phyloP scores from a whole-genome alignment of 2,888 invertebrate genomes.

The Mycalesis mineus region DNA sequence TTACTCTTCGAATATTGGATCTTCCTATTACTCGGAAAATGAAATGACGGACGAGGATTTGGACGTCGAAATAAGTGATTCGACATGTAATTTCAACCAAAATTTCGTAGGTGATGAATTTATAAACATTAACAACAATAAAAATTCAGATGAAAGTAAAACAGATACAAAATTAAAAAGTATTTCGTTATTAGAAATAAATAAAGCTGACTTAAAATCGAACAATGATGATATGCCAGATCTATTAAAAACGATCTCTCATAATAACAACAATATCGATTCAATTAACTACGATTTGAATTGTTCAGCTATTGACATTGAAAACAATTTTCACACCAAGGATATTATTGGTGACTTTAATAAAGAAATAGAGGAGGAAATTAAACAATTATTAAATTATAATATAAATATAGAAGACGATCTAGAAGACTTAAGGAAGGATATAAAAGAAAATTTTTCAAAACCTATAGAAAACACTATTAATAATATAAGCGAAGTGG shows the following conservation, averaged over 20 bases:
- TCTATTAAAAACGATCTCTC: slow-evolving; percentile 62
- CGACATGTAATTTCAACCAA: slow-evolving; percentile 38
- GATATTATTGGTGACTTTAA: slow-evolving; percentile 79
- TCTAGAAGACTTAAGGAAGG: slow-evolving; percentile 67
- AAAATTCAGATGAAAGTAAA: slow-evolving; percentile 33
- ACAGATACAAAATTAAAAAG: slow-evolving; percentile 65
- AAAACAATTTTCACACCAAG: slow-evolving; percentile 67
- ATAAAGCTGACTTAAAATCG: slow-evolving; percentile 32
- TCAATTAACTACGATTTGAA: slow-evolving; percentile 46
- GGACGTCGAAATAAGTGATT: slow-evolving; percentile 61
- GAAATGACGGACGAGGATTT: slow-evolving; percentile 74
- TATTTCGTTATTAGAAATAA: slow-evolving; percentile 33
- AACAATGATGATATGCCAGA: slow-evolving; percentile 66
- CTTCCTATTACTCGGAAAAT: slow-evolving; percentile 73
- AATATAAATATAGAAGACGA: slow-evolving; percentile 71
- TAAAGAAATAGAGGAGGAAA: slow-evolving; percentile 79
- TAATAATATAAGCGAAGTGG: slow-evolving; percentile 73
- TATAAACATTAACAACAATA: slow-evolving; percentile 39
- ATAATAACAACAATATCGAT: slow-evolving; percentile 59
- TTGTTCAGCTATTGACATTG: slow-evolving; percentile 63
- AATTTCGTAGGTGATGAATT: slow-evolving; percentile 33
- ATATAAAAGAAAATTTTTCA: slow-evolving; percentile 70
- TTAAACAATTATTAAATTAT: slow-evolving; percentile 69
- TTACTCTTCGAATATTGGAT: slow-evolving; percentile 69
- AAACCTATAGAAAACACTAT: slow-evolving; percentile 73